Evolutionary conservation across 1,140 invertebrate species (phyloP).

Genomic region (Venturia canescens): DNA sequence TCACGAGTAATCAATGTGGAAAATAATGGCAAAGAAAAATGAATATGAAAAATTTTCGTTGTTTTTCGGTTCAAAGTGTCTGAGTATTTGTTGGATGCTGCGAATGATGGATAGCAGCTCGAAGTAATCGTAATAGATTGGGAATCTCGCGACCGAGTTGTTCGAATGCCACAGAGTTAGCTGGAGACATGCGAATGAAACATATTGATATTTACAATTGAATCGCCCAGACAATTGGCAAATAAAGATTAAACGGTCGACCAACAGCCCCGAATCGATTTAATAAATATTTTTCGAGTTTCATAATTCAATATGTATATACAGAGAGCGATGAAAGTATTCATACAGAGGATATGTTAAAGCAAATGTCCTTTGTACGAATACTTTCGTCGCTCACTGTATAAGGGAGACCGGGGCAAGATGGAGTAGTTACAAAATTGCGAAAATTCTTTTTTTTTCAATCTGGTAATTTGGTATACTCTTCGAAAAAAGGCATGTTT

Average conservation of each 20-base stretch:
- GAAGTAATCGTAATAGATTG: background rate
- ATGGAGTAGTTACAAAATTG: too few species aligned
- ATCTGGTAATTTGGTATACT: too few species aligned
- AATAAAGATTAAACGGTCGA: conserved; percentile 64
- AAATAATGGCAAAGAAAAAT: background rate
- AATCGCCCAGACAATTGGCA: conserved; percentile 72
- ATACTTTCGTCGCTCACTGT: too few species aligned
- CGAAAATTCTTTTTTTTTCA: too few species aligned
- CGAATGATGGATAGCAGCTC: background rate
- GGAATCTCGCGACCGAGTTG: conserved; percentile 11
- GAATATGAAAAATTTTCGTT: background rate
- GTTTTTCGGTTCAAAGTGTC: background rate
- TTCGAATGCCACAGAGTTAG: background rate
- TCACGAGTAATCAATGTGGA: background rate
- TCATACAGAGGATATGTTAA: too few species aligned
- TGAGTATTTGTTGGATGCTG: background rate
- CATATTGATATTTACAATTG: conserved; percentile 74
- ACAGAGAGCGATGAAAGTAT: too few species aligned
- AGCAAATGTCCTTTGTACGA: too few species aligned
- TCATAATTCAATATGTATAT: background rate
- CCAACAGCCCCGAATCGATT: conserved; percentile 62
- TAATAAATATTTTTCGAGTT: conserved; percentile 68
- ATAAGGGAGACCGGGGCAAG: too few species aligned
- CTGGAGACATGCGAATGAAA: conserved; percentile 63
- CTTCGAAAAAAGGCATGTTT: too few species aligned